These are phyloP conservation scores for Netelia virgata DNA, from an alignment of 2,888 invertebrate species.

Conservation along the genomic window DNA sequence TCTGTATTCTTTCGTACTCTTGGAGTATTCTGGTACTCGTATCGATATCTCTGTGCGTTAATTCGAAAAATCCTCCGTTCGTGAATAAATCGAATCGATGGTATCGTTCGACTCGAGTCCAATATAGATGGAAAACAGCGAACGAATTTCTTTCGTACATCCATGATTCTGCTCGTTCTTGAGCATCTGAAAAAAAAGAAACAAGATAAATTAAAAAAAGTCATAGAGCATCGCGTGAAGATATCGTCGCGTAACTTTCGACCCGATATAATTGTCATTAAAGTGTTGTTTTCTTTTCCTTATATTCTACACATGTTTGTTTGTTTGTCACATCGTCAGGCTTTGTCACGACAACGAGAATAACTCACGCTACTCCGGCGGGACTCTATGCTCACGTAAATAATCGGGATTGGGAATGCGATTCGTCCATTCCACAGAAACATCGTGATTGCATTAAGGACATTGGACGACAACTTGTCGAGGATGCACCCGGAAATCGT, in stretches of 20 bases:
- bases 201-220: no score
- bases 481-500: constrained; percentile 87
- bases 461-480: constrained; percentile 88
- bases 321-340: constrained; percentile 80
- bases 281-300: neutral
- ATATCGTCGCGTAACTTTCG: constrained; percentile 19
- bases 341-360: constrained; percentile 89
- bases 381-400: constrained; percentile 87
- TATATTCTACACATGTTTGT: neutral
- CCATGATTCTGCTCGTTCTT: no score
- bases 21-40: no score
- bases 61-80: no score
- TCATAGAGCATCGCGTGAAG: neutral
- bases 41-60: no score
- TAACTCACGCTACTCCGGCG: constrained; percentile 89
- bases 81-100: no score
- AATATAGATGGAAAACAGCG: no score
- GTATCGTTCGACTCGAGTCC: no score
- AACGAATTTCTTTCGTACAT: no score
- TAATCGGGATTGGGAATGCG: constrained; percentile 88
- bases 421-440: constrained; percentile 81
- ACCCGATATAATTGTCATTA: neutral
- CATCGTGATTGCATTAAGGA: constrained; percentile 86
- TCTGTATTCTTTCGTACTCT: no score
- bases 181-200: no score